Evolutionary conservation across 2,797 vertebrate species (phyloP).

Genomic region (Etheostoma nigrum): DNA sequence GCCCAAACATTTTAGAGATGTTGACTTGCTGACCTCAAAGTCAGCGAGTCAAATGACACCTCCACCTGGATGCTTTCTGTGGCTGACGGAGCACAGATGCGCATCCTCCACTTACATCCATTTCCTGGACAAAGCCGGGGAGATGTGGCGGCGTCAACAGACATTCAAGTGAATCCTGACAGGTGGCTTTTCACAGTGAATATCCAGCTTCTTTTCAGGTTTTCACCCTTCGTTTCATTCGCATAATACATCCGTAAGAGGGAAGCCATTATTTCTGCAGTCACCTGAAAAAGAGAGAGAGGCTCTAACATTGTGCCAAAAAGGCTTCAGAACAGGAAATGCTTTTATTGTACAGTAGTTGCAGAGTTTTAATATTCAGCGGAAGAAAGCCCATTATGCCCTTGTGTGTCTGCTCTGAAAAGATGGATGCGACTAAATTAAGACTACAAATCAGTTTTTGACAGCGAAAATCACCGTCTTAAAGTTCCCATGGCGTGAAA

Average conservation of each 20-base stretch:
- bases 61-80: conserved; percentile 19
- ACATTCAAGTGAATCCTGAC: conserved; percentile 21
- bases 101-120: conserved; percentile 6
- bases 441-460: not conserved
- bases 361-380: not conserved
- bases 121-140: conserved; percentile 20
- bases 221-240: conserved; percentile 25
- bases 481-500: too few relatives aligned
- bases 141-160: not conserved
- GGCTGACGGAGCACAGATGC: not conserved
- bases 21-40: conserved; percentile 24
- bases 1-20: not conserved
- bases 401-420: not conserved
- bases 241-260: not conserved
- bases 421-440: conserved; percentile 4
- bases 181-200: conserved; percentile 26
- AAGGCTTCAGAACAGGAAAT: conserved; percentile 6
- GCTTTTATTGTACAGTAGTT: not conserved
- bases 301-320: not conserved
- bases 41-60: too few relatives aligned
- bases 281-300: conserved; percentile 5
- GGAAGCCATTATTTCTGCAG: conserved; percentile 27
- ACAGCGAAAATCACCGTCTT: not conserved
- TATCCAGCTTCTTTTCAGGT: conserved; percentile 14
- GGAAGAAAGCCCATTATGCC: not conserved